These are phyloP conservation scores for Amphiprion percula DNA, from an alignment of 2,113 vertebrate genomes.

Conservation along the genomic window DNA sequence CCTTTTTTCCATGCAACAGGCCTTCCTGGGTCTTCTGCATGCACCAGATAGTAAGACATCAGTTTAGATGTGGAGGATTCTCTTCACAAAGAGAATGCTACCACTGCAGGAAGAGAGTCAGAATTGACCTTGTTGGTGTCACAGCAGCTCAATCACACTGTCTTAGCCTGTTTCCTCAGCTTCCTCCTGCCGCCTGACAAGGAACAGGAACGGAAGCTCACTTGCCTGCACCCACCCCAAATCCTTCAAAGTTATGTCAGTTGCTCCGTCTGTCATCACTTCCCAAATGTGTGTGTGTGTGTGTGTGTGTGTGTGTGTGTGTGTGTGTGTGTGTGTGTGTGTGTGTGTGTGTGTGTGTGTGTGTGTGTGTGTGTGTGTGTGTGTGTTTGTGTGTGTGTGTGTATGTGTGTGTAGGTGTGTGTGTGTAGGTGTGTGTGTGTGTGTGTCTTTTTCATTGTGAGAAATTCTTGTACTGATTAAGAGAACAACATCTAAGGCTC, in stretches of 20 bases:
- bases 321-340: neutral
- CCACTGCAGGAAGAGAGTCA: constrained; percentile 40
- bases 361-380: neutral
- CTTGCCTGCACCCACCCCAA: neutral
- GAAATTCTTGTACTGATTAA: constrained; percentile 49
- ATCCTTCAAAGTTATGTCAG: constrained; percentile 41
- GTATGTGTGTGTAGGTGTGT: neutral
- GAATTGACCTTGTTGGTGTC: constrained; percentile 62
- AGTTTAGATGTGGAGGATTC: constrained; percentile 56
- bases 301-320: neutral
- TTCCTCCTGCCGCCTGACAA: constrained; percentile 43
- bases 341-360: neutral
- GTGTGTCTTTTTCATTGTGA: constrained; percentile 8
- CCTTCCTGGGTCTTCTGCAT: neutral
- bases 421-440: constrained; percentile 2
- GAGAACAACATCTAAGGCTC: constrained; percentile 20
- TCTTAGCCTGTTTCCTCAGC: constrained; percentile 27
- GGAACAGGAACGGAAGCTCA: constrained; percentile 43
- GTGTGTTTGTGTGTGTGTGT: neutral
- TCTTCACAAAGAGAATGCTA: constrained; percentile 30
- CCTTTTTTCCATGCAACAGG: constrained; percentile 1
- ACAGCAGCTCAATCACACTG: constrained; percentile 57
- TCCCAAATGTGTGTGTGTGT: constrained; percentile 4
- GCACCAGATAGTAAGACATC: constrained; percentile 30
- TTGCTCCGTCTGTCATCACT: constrained; percentile 46